Percentiles rank a stretch among this genome's conserved stretches.
Conservation (phyloP, 2,113 vertebrate genomes). For the Gadus chalcogrammus region DNA sequence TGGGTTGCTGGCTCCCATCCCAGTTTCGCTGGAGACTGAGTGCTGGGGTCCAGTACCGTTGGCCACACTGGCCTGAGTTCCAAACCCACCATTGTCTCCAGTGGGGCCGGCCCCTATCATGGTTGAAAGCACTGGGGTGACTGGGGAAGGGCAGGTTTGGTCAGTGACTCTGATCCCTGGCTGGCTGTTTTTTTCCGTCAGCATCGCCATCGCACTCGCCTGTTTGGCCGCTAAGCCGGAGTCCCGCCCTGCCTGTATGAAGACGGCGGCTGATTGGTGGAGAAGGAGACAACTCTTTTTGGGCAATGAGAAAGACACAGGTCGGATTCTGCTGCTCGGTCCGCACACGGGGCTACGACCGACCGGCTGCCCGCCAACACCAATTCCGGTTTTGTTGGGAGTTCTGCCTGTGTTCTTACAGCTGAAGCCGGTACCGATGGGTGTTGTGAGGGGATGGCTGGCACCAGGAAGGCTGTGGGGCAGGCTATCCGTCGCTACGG, state of each 20-base stretch:
- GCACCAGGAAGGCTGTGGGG: neutral
- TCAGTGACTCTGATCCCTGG: constrained; percentile 10
- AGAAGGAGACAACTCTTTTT: constrained; percentile 62
- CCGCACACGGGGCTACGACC: neutral
- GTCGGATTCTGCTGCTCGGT: constrained; percentile 40
- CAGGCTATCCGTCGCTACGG: neutral
- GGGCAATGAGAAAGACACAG: constrained; percentile 64
- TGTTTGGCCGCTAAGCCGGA: constrained; percentile 31
- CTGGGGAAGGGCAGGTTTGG: constrained; percentile 14
- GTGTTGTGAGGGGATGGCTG: constrained; percentile 14
- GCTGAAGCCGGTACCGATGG: neutral
- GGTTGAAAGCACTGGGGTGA: constrained; percentile 12
- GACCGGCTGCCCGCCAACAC: neutral
- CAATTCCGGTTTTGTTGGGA: neutral
- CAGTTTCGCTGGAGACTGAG: constrained; percentile 3
- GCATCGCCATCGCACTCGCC: neutral
- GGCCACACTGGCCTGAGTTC: constrained; percentile 38
- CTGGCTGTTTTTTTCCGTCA: constrained; percentile 26
- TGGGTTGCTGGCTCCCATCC: constrained; percentile 25
- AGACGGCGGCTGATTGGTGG: constrained; percentile 61
- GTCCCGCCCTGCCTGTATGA: constrained; percentile 50
- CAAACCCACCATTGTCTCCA: constrained; percentile 25
- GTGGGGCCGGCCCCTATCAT: constrained; percentile 2
- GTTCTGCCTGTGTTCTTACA: constrained; percentile 4
- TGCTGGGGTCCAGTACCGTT: constrained; percentile 25